Evolutionary conservation across 2,797 vertebrate genomes (phyloP), one percentile per base, ranked within the genome.

Genomic region (Falco rusticolus): DNA sequence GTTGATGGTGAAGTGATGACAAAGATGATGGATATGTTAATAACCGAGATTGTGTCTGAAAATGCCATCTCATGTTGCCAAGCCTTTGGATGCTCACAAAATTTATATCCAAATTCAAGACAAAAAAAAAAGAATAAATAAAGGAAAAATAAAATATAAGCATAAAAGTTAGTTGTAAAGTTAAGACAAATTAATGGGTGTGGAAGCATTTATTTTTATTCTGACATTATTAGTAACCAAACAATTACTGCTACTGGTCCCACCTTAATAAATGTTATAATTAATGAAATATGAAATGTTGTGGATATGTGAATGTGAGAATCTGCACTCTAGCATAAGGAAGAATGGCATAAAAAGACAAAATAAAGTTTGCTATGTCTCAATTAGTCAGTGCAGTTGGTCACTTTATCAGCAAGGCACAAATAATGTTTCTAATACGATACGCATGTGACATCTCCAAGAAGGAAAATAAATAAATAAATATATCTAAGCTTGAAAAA

Each of bases 261-360:
- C 60, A 48, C 5, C 21, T 93, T 66, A 72, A 86, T 86, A 84
- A 94, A 80, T 43, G 7, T 65, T 86, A 47, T 25, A n/a, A 77
- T 77, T 86, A 76, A 63, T 57, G 39, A 89, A 39, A 68, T 89
- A 22, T 68, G 37, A 76, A 87, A 64, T 68, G 7, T 51, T 93
- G 37, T 60, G 39, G 39, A 41, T 89, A 82, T n/a, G 20, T 71
- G 28, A 66, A 37, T 77, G 39, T 84, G 61, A 82, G 34, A 71
- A 74, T 71, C 51, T 92, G 4, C 33, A 20, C 5, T 71, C 4
- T 28, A 76, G 24, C 19, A 64, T 65, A 43, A 47, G 14, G 10
- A 74, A 91, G 25, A 89, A 63, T 4, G 71, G 14, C 31, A 94
- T 19, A 21, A 65, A 76, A 93, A 31, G 2, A 20, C 6, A 31